Evolutionary conservation across 2,888 invertebrate species (phyloP), one percentile per base, ranked within the genome.

Genomic region (Aplocera efformata): DNA sequence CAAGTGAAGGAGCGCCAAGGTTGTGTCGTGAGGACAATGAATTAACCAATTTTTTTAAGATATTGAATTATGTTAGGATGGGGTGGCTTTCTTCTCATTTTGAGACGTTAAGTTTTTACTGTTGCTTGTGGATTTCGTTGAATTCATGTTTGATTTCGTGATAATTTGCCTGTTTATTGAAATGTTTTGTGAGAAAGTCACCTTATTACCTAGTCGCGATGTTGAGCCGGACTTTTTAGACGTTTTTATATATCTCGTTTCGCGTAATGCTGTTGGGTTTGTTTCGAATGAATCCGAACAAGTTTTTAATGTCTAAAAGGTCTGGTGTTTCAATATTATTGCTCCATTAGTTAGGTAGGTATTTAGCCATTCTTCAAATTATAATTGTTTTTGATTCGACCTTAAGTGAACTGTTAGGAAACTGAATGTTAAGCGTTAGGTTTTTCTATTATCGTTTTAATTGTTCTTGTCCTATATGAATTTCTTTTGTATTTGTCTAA

Each of bases 341-440:
- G 85, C 84, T 85, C 84, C 82, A 85, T 85, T 86, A 85, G 85
- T 79, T 88, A 86, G 84, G 65, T 77, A 78, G 78, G 77, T 71
- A 81, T 81, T 79, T 85, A 85, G 85, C 70, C 78, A 81, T 83
- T 84, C 77, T 81, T 81, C 71, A 76, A 83, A 84, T 83, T 81
- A 63, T 66, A 49, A 56, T 60, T 65, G 63, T 74, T 77, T 76
- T 79, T 70, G 63, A 75, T 79, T 84, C 81, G 82, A 83, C 77
- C 76, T 78, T 73, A 67, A 64, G 67, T 66, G 64, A 61, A 50
- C 54, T 54, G 48, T 60, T 64, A 64, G 64, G 62, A 52, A 56
- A 63, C 35, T 32, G 23, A 10, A 67, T 60, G 65, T 72, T 71
- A 61, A 59, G 52, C 53, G 55, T 63, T 71, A 72, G 63, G 61